These are phyloP conservation scores for Sigmodon hispidus DNA, from an alignment of 2,113 vertebrate species.

Conservation along the genomic window DNA sequence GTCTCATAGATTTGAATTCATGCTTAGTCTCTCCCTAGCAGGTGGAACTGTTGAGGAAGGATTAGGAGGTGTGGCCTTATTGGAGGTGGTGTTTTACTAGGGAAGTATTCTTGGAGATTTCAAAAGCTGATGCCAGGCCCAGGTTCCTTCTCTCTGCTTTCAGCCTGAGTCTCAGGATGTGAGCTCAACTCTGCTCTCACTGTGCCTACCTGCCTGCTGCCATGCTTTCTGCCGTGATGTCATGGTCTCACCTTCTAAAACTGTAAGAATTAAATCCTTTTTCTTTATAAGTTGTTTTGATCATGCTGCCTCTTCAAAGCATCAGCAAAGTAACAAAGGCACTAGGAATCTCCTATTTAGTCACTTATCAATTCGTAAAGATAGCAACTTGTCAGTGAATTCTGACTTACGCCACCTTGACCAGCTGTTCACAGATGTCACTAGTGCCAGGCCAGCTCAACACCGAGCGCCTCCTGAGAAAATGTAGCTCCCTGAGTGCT, in stretches of 20 bases:
- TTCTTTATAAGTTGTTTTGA: background rate
- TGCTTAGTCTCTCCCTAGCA: background rate
- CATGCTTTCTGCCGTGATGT: too few relatives aligned
- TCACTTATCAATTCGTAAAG: conserved; percentile 1
- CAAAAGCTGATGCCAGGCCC: background rate
- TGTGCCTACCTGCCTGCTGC: background rate
- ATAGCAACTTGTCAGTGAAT: background rate
- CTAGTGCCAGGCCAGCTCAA: background rate
- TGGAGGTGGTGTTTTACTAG: background rate
- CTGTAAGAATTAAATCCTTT: background rate
- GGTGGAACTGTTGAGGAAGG: background rate
- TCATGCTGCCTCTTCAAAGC: background rate
- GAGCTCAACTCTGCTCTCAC: background rate
- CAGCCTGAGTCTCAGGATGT: background rate
- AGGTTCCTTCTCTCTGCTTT: background rate
- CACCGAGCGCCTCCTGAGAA: background rate
- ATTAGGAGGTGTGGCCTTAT: background rate
- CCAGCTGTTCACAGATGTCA: background rate
- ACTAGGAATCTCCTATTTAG: background rate
- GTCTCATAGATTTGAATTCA: background rate
- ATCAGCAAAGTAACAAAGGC: background rate
- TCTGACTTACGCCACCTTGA: too few relatives aligned
- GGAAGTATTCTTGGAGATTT: background rate
- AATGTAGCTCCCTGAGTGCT: background rate
- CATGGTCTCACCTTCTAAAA: background rate